These are phyloP conservation scores for Ptychodera flava DNA, from an alignment of 35 echinoderm and acorn worm species.

Conservation along the genomic window DNA sequence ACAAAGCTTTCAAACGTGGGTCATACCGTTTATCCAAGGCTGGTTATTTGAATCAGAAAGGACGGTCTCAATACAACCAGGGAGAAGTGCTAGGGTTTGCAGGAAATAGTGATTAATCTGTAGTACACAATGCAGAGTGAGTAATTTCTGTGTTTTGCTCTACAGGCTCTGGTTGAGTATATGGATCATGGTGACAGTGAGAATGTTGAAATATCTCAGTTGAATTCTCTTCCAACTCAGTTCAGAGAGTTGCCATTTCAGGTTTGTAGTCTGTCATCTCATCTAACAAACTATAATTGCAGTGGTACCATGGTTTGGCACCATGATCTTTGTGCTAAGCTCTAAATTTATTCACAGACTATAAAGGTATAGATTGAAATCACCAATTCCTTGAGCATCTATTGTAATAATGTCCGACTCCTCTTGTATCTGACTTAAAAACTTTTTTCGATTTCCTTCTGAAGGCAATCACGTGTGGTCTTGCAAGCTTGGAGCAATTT, in stretches of 20 bases:
- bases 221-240: not conserved
- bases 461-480: not conserved
- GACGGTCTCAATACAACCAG: too few relatives aligned
- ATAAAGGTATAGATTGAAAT: too few relatives aligned
- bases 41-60: too few relatives aligned
- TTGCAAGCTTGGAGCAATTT: not conserved
- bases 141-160: not conserved
- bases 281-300: too few relatives aligned
- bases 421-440: too few relatives aligned
- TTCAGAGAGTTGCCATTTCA: not conserved
- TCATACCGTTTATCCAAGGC: too few relatives aligned
- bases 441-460: not conserved
- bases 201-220: not conserved
- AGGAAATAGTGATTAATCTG: not conserved
- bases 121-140: not conserved
- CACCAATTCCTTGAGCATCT: too few relatives aligned
- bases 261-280: not conserved
- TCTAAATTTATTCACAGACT: too few relatives aligned
- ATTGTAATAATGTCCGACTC: too few relatives aligned
- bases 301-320: too few relatives aligned
- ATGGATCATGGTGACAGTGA: not conserved
- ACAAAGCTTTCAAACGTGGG: too few relatives aligned
- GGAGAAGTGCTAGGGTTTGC: not conserved
- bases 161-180: not conserved
- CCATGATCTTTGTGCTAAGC: too few relatives aligned